Base-by-base conservation (phyloP, 2,888 invertebrate genomes). In the Tipula confusa region DNA sequence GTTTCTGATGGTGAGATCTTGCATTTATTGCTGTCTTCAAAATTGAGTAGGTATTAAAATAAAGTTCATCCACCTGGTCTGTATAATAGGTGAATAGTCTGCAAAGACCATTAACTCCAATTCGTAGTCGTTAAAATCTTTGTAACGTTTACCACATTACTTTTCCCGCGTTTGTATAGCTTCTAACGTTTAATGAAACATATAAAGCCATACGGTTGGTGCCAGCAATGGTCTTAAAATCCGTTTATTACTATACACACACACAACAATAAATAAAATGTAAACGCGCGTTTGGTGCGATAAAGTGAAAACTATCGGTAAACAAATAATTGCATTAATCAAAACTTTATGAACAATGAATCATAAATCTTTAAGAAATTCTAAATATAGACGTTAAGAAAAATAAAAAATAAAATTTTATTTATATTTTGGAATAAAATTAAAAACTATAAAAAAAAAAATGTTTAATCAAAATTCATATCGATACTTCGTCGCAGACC, bases 341-440 rank as follows among this genome's bases (percentile, higher is more conserved):
- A 64, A 64, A 64, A n/a, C n/a, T n/a, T 5, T 24, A 64, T 2
- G 13, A 64, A 64, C 64, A 64, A 64, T 64, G 64, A 64, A 64
- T 64, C 64, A 64, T 64, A 64, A 64, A 64, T 64, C 64, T 24
- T 64, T 64, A 64, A 64, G 64, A 64, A 64, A 64, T 11, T 64
- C 64, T 64, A 64, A 64, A 64, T 64, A 64, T 64, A 64, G 64
- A 64, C 64, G 84, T 85, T 84, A 83, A n/a, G n/a, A n/a, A n/a
- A n/a, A n/a, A n/a, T n/a, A n/a, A n/a, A n/a, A n/a, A 43, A 33
- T 64, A 18, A 28, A 11, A 5, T 18, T 38, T 15, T 79, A 64
- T 43, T 43, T 11, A 4, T 83, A 24, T 33, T 81, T 83, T 79
- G 38, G 83, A 79, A 64, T 15, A 36, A 38, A 83, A 43, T 81